Conservation (phyloP, 2,888 invertebrate genomes). For the Lasius platythorax region DNA sequence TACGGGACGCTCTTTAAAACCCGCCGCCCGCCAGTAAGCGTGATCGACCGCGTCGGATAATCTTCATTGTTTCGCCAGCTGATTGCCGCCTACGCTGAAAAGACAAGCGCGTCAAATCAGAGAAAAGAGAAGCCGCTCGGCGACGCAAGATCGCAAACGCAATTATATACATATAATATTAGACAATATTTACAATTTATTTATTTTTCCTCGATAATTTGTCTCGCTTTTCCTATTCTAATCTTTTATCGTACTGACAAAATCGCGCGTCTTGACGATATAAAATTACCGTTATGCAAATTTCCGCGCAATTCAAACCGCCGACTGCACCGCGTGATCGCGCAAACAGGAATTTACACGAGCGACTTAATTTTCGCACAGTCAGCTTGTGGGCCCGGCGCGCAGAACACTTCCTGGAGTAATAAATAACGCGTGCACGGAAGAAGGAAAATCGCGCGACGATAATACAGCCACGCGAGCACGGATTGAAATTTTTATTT, state of each 20-base stretch:
- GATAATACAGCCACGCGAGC: background rate
- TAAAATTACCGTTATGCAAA: conserved; percentile 20
- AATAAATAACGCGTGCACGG: conserved; percentile 23
- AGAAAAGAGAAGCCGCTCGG: background rate
- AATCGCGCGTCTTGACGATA: background rate
- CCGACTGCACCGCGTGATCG: background rate
- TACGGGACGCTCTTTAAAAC: conserved; percentile 21
- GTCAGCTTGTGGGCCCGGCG: background rate
- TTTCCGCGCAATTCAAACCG: background rate
- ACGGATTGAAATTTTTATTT: background rate
- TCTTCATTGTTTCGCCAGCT: conserved; percentile 34
- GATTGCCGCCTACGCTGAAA: background rate
- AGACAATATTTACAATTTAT: too few relatives aligned
- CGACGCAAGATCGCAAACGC: background rate
- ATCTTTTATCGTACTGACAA: background rate
- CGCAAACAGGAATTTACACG: background rate
- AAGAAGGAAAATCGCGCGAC: background rate
- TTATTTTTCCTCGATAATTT: conserved; percentile 6
- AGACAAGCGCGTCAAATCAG: background rate
- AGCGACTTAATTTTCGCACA: conserved; percentile 40
- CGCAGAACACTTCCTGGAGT: conserved; percentile 16
- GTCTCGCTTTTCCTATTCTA: conserved; percentile 1
- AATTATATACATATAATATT: background rate
- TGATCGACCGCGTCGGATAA: conserved; percentile 2
- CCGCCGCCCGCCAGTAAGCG: background rate